phyloP scores from a whole-genome alignment of 1,140 invertebrate species.

The Eupristina koningsbergeri region DNA sequence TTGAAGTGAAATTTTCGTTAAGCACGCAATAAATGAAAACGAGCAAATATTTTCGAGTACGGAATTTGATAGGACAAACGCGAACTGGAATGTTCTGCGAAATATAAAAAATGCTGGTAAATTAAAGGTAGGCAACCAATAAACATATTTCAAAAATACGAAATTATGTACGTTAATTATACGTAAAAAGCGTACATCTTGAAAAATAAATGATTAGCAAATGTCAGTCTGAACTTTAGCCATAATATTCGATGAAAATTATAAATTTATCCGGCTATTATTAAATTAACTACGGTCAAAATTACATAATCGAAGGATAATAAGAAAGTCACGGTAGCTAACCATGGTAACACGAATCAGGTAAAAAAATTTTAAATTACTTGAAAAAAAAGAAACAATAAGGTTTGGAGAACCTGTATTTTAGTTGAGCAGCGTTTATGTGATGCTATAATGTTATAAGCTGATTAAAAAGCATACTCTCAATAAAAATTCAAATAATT shows the following conservation, averaged over 20 bases:
- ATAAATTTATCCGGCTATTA: neutral
- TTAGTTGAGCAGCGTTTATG: neutral
- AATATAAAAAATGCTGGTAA: neutral
- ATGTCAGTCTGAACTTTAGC: neutral
- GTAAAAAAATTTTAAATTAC: neutral
- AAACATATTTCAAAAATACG: neutral
- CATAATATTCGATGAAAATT: neutral
- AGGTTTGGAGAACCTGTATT: neutral
- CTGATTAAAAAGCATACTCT: neutral
- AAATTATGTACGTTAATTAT: neutral
- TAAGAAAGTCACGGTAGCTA: constrained; percentile 13
- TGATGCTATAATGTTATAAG: neutral
- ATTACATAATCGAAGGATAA: constrained; percentile 22
- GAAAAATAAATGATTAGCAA: neutral
- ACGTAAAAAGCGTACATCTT: neutral
- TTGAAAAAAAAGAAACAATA: constrained; percentile 1
- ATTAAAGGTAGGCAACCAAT: neutral
- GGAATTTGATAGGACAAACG: neutral
- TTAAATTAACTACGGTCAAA: constrained; percentile 19
- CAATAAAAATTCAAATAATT: too few relatives aligned
- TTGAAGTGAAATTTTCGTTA: neutral
- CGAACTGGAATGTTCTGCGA: neutral
- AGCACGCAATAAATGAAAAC: neutral
- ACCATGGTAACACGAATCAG: constrained; percentile 7
- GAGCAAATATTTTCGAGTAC: neutral